Evolutionary conservation across 1,140 invertebrate genomes (phyloP).

Genomic region (Ylistrum balloti): DNA sequence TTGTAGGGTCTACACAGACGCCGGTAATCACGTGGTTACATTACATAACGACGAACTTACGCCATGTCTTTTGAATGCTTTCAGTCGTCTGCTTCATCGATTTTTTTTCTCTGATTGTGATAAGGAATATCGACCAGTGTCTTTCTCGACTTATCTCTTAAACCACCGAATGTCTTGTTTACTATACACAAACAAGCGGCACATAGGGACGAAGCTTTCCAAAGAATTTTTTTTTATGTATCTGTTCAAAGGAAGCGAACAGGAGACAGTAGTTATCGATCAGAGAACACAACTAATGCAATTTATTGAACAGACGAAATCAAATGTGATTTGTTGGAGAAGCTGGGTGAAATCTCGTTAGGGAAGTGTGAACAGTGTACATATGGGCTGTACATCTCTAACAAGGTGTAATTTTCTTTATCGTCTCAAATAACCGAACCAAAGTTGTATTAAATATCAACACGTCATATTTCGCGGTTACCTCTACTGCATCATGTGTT

Average conservation of each 20-base stretch:
- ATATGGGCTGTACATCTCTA: neutral
- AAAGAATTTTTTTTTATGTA: neutral
- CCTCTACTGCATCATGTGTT: neutral
- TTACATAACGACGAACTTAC: neutral
- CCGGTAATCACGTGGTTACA: neutral
- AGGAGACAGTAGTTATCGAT: neutral
- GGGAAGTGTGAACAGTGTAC: neutral
- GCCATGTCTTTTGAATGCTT: slow-evolving; percentile 33
- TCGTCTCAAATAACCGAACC: neutral
- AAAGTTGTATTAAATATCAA: neutral
- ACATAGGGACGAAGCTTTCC: neutral
- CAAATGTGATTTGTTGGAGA: slow-evolving; percentile 16
- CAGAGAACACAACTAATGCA: slow-evolving; percentile 15
- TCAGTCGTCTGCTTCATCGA: slow-evolving; percentile 17
- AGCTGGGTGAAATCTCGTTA: slow-evolving; percentile 10
- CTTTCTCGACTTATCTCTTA: slow-evolving; percentile 27
- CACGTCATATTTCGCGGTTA: neutral
- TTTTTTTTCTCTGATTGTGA: slow-evolving; percentile 10
- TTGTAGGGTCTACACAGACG: neutral
- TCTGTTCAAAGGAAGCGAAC: neutral
- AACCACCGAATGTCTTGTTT: neutral
- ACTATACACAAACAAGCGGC: neutral
- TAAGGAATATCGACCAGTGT: slow-evolving; percentile 14
- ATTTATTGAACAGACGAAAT: slow-evolving; percentile 40
- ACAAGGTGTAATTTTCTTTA: neutral